Percentiles rank a stretch among this genome's conserved stretches.
These are phyloP conservation scores for Melikaiella ostensackeni DNA, from an alignment of 2,888 invertebrate genomes.

Conservation along the genomic window DNA sequence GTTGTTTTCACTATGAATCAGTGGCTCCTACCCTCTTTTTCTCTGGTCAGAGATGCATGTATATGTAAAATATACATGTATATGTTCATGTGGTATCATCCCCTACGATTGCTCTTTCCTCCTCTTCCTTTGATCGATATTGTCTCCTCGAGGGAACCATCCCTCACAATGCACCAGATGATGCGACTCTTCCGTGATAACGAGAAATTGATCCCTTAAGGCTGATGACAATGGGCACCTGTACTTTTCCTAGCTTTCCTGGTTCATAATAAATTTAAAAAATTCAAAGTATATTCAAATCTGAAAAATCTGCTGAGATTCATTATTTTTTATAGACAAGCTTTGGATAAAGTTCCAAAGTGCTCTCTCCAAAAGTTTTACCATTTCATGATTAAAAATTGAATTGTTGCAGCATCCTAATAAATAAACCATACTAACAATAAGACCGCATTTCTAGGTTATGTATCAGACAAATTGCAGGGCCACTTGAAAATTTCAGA, in stretches of 20 bases:
- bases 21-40: slow-evolving; percentile 25
- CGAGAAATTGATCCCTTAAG: slow-evolving; percentile 35
- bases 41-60: slow-evolving; percentile 18
- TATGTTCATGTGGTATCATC: slow-evolving; percentile 8
- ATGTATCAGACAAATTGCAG: neutral
- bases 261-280: neutral
- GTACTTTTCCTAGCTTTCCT: neutral
- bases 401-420: no score
- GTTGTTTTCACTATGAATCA: slow-evolving; percentile 42
- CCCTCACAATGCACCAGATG: slow-evolving; percentile 32
- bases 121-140: slow-evolving; percentile 19
- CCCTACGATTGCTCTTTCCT: slow-evolving; percentile 31
- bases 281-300: neutral
- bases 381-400: no score
- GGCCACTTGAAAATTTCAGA: neutral
- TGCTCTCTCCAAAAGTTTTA: no score
- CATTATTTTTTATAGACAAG: neutral
- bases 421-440: no score
- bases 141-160: slow-evolving; percentile 33
- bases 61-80: neutral
- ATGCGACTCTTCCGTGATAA: slow-evolving; percentile 31
- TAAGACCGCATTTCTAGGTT: neutral
- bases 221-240: neutral
- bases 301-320: neutral
- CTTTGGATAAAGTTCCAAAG: neutral